Percentiles rank a stretch among this genome's conserved stretches.
phyloP scores from a whole-genome alignment of 2,888 invertebrate species.

The Cloeon dipterum region DNA sequence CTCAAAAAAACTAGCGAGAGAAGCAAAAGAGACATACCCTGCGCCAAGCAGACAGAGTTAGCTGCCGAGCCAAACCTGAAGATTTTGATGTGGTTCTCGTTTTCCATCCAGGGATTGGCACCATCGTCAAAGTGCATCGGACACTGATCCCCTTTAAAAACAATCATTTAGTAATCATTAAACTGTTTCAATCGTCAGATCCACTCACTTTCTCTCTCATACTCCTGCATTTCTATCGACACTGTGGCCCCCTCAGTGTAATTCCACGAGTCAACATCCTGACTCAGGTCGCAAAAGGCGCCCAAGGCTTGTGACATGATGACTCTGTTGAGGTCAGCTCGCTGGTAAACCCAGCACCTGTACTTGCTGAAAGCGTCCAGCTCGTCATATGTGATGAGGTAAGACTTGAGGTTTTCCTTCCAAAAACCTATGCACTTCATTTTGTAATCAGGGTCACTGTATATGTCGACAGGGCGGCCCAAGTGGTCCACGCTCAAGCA shows the following conservation, averaged over 20 bases:
- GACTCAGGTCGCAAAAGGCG: constrained; percentile 70
- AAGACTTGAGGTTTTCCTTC: constrained; percentile 94
- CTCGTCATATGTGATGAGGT: constrained; percentile 87
- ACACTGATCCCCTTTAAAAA: constrained; percentile 57
- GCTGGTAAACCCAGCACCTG: constrained; percentile 90
- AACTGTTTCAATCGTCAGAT: neutral
- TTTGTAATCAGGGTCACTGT: constrained; percentile 87
- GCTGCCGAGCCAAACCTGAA: constrained; percentile 32
- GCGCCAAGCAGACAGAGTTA: neutral
- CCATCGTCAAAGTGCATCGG: constrained; percentile 97
- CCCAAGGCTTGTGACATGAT: constrained; percentile 70
- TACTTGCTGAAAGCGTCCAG: constrained; percentile 88
- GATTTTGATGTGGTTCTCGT: constrained; percentile 46
- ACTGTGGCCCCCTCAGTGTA: constrained; percentile 85
- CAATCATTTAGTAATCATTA: neutral
- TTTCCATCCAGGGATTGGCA: constrained; percentile 54
- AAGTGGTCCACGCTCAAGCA: constrained; percentile 91
- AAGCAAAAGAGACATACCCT: neutral
- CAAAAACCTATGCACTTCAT: constrained; percentile 95
- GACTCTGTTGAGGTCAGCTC: constrained; percentile 77
- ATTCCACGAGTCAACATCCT: constrained; percentile 74
- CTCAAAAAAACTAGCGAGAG: neutral
- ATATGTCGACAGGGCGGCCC: constrained; percentile 85
- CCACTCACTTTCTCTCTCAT: constrained; percentile 63
- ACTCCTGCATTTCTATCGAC: constrained; percentile 72